A percentile compares a stretch with the other conserved stretches of the same genome.
Conservation (phyloP, 2,888 invertebrate genomes). For the Graphium colonna region DNA sequence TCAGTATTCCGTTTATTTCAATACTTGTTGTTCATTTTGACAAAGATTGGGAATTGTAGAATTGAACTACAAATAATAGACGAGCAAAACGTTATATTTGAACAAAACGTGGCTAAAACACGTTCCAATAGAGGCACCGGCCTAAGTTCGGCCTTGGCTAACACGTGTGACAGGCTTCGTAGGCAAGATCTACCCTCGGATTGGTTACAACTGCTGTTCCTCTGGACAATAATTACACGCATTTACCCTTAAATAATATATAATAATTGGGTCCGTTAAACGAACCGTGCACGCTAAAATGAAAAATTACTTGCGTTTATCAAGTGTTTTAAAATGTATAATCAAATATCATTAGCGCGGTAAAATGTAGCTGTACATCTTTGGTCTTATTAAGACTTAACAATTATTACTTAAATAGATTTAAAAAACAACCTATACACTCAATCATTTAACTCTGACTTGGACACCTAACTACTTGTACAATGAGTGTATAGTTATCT, state of each 20-base stretch:
- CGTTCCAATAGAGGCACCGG: conserved; percentile 32
- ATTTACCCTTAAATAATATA: conserved; percentile 4
- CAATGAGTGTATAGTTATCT: too few relatives aligned
- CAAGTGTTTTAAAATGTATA: background rate
- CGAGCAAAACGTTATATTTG: conserved; percentile 26
- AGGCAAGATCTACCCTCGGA: conserved; percentile 18
- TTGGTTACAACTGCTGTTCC: conserved; percentile 14
- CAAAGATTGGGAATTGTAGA: conserved; percentile 3
- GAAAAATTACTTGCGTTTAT: background rate
- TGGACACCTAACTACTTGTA: too few relatives aligned
- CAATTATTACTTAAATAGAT: too few relatives aligned
- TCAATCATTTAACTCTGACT: too few relatives aligned
- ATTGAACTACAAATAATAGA: conserved; percentile 13
- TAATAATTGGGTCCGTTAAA: background rate
- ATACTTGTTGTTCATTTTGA: background rate
- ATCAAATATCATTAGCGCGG: background rate
- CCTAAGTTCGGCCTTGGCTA: conserved; percentile 38
- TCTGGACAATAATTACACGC: conserved; percentile 4
- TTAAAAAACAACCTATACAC: too few relatives aligned
- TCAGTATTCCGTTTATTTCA: background rate
- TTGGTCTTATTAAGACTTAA: too few relatives aligned
- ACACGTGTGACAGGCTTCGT: conserved; percentile 35
- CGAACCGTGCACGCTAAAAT: background rate
- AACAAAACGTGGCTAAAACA: conserved; percentile 35
- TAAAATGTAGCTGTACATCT: too few relatives aligned